These are phyloP conservation scores for Tillus elongatus DNA, from an alignment of 2,888 invertebrate genomes.

Conservation along the genomic window DNA sequence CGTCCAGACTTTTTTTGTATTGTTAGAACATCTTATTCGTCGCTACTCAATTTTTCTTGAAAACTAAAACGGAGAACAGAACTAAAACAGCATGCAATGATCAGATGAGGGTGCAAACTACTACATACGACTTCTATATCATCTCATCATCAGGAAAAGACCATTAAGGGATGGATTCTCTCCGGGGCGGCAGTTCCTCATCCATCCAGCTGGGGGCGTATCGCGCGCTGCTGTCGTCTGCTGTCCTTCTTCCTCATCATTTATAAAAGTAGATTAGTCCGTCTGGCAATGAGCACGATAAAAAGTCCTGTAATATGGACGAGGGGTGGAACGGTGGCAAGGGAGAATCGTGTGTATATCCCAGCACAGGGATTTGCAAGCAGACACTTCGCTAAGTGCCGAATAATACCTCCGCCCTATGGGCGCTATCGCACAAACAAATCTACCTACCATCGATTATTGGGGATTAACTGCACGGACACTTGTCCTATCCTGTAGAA, in stretches of 20 bases:
- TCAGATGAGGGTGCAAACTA: no score
- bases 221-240: no score
- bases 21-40: no score
- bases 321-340: slow-evolving; percentile 6
- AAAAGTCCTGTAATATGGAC: slow-evolving; percentile 23
- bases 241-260: slow-evolving; percentile 31
- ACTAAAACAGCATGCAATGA: no score
- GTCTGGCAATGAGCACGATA: slow-evolving; percentile 33
- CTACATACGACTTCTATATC: no score
- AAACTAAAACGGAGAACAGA: no score
- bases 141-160: no score
- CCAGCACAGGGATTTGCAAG: background rate
- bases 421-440: background rate
- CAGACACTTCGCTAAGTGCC: background rate
- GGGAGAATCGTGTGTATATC: slow-evolving; percentile 2
- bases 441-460: slow-evolving; percentile 20
- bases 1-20: no score
- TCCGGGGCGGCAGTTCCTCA: no score
- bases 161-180: no score
- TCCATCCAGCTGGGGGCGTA: no score
- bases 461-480: slow-evolving; percentile 16
- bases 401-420: slow-evolving; percentile 6
- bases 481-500: slow-evolving; percentile 1
- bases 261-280: slow-evolving; percentile 38
- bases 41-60: no score